Base-by-base conservation (phyloP, 2,113 vertebrate species). In the Dipodomys merriami region DNA sequence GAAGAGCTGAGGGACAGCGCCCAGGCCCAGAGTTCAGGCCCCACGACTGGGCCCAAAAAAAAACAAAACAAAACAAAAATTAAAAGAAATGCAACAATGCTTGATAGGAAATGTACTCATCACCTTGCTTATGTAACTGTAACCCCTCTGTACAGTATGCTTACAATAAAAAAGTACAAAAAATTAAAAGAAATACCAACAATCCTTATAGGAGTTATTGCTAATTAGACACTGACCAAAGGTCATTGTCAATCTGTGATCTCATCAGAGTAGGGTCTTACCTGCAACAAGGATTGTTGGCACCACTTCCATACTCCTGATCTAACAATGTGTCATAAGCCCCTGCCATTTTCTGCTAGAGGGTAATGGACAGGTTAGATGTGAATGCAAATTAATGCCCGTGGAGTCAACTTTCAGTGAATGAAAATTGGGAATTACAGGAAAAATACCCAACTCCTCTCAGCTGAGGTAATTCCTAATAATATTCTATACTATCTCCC, bases 401-500 rank as follows among this genome's bases (percentile, higher is more conserved):
- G 22, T 27, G 69, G 23, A 67, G 64, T 83, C 49, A 89, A 60
- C 44, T 30, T 13, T 81, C 9, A 39, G 30, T 30, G 25, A 90
- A 65, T 87, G 67, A 87, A 8, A 90, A 62, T 23, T 13, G 29
- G 23, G 20, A 49, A 12, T 29, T 49, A 35, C 65, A 83, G 62
- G 35, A 39, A 69, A 44, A 89, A 84, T 67, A 90, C 39, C 20
- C 62, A 96, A 46, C 27, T 67, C 64, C 62, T 92, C 76, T 93
- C 27, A 39, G 29, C 23, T 89, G 46, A 39, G 23, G 25, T 79
- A 87, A 67, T 22, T 87, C 64, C 88, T 53, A 86, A 60, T 23
- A 91, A 46, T 69, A 83, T 44, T 69, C 71, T 64, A 80, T 7
- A 78, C 16, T 62, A 39, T 73, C 33, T 69, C 8, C 49, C 79